Conservation (phyloP, 2,888 invertebrate species). For the Adelphocoris suturalis region DNA sequence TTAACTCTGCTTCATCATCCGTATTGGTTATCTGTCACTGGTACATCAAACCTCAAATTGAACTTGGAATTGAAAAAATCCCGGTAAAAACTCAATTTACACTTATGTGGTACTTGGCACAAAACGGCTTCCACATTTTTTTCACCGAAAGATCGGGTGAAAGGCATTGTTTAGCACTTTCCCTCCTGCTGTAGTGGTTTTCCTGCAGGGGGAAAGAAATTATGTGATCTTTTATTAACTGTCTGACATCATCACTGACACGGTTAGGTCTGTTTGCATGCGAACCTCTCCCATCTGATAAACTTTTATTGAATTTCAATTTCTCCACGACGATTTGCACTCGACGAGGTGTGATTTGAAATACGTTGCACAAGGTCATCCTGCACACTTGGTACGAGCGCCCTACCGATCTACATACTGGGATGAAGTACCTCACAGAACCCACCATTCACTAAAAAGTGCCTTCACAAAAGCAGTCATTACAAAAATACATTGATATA, state of each 20-base stretch:
- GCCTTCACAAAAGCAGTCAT: too few relatives aligned
- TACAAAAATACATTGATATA: too few relatives aligned
- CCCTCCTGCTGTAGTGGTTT: not conserved
- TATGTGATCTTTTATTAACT: not conserved
- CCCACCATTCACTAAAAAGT: too few relatives aligned
- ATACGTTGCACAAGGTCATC: not conserved
- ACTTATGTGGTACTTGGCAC: not conserved
- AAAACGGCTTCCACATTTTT: not conserved
- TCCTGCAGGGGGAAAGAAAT: not conserved
- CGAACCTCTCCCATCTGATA: not conserved
- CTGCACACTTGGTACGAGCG: not conserved
- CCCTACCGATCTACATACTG: not conserved
- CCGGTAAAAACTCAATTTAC: not conserved
- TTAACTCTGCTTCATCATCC: too few relatives aligned
- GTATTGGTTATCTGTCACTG: not conserved
- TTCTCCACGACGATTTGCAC: not conserved
- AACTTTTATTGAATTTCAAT: not conserved
- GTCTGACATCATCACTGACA: not conserved
- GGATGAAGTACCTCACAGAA: not conserved
- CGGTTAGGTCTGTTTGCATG: not conserved
- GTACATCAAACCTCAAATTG: not conserved
- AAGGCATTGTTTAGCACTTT: not conserved
- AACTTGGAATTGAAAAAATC: not conserved
- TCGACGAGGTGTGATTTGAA: not conserved
- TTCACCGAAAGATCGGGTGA: not conserved